These are phyloP conservation scores for Nothocercus nigrocapillus DNA, from an alignment of 2,113 vertebrate species.

Conservation along the genomic window DNA sequence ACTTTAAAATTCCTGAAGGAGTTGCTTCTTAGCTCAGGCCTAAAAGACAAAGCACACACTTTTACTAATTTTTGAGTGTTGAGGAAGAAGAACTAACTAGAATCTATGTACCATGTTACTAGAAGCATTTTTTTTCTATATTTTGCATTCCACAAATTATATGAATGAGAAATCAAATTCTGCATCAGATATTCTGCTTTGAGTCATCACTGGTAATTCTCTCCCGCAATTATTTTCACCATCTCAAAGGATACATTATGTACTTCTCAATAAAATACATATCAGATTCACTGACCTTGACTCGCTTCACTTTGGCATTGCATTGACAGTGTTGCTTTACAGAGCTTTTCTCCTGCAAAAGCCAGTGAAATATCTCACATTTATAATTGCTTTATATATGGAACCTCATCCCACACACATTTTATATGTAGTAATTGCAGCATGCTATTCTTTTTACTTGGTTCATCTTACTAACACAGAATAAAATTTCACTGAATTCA, in stretches of 20 bases:
- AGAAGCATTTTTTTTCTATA: neutral
- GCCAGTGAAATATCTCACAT: conserved; percentile 34
- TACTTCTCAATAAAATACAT: conserved; percentile 3
- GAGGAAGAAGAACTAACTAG: neutral
- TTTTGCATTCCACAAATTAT: conserved; percentile 6
- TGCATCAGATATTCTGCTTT: conserved; percentile 13
- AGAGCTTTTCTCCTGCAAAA: conserved; percentile 23
- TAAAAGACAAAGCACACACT: neutral
- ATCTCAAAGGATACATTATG: neutral
- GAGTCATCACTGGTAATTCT: conserved; percentile 17
- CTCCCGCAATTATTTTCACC: conserved; percentile 24
- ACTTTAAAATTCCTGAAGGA: neutral
- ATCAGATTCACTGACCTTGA: conserved; percentile 33
- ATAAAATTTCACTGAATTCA: conserved; percentile 66
- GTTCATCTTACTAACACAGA: conserved; percentile 49
- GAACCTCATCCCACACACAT: conserved; percentile 52
- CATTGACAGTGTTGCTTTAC: neutral
- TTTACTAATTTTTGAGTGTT: neutral
- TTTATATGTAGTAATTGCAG: conserved; percentile 56
- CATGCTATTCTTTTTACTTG: conserved; percentile 51
- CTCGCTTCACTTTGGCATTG: conserved; percentile 18
- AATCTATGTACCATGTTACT: neutral
- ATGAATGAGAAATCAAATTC: conserved; percentile 6
- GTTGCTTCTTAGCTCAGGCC: neutral
- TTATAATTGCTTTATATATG: conserved; percentile 69